These are phyloP conservation scores for Acanthopagrus latus DNA, from an alignment of 2,797 vertebrate species.

Conservation along the genomic window DNA sequence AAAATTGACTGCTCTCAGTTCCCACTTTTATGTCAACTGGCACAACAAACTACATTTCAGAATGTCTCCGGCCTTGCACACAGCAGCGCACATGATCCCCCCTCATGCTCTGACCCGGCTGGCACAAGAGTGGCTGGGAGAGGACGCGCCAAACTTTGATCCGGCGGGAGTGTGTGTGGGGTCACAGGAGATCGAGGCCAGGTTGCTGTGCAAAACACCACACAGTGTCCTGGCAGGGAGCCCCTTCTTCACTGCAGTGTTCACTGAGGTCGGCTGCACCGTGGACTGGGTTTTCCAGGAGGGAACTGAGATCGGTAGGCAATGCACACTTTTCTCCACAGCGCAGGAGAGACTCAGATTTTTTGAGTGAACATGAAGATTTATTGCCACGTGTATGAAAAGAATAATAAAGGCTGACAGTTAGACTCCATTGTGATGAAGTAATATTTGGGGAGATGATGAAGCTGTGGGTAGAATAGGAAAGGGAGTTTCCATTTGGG, in stretches of 20 bases:
- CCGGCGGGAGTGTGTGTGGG: conserved; percentile 84
- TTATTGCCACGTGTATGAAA: no score
- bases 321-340: not conserved
- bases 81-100: conserved; percentile 76
- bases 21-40: not conserved
- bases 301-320: conserved; percentile 72
- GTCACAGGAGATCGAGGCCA: conserved; percentile 73
- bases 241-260: conserved; percentile 90
- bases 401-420: no score
- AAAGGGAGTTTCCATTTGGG: no score
- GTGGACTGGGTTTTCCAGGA: conserved; percentile 87
- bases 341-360: no score
- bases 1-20: conserved; percentile 9
- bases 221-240: conserved; percentile 86
- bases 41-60: conserved; percentile 35
- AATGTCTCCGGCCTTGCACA: conserved; percentile 56
- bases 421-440: no score
- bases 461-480: no score
- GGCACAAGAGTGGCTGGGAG: conserved; percentile 86
- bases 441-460: no score
- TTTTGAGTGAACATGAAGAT: no score
- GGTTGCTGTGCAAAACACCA: conserved; percentile 87
- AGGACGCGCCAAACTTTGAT: conserved; percentile 89
- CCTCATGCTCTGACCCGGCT: conserved; percentile 77
- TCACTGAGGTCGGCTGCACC: conserved; percentile 85